phyloP scores from a whole-genome alignment of 2,888 invertebrate species.

The Phrixothrix hirtus region DNA sequence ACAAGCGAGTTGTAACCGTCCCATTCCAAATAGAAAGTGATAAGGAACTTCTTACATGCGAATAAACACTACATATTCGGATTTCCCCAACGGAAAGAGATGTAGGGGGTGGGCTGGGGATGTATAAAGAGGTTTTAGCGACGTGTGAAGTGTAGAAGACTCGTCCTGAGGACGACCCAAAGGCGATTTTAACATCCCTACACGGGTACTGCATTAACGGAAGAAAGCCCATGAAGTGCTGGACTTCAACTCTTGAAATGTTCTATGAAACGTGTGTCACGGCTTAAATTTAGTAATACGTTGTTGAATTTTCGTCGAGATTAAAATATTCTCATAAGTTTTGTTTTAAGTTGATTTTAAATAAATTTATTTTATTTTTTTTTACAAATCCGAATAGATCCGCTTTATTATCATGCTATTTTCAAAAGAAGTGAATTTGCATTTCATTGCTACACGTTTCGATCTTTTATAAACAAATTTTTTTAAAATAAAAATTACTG shows the following conservation, averaged over 20 bases:
- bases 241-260: conserved; percentile 32
- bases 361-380: no score
- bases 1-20: no score
- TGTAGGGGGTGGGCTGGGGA: conserved; percentile 26
- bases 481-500: not conserved
- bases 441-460: no score
- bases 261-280: conserved; percentile 30
- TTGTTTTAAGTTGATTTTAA: not conserved
- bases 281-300: conserved; percentile 25
- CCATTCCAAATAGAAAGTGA: conserved; percentile 9
- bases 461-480: not conserved
- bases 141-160: conserved; percentile 45
- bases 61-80: conserved; percentile 25
- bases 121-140: conserved; percentile 45
- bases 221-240: conserved; percentile 46
- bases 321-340: no score
- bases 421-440: no score
- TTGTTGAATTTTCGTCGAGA: conserved; percentile 8
- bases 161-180: conserved; percentile 51
- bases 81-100: conserved; percentile 28
- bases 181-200: conserved; percentile 56
- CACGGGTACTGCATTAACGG: conserved; percentile 56
- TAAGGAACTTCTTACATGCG: conserved; percentile 23
- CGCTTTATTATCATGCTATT: no score
- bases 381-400: no score